These are phyloP conservation scores for Desmophyllum pertusum DNA, from an alignment of 92 coral and sea anemone species.

Conservation along the genomic window DNA sequence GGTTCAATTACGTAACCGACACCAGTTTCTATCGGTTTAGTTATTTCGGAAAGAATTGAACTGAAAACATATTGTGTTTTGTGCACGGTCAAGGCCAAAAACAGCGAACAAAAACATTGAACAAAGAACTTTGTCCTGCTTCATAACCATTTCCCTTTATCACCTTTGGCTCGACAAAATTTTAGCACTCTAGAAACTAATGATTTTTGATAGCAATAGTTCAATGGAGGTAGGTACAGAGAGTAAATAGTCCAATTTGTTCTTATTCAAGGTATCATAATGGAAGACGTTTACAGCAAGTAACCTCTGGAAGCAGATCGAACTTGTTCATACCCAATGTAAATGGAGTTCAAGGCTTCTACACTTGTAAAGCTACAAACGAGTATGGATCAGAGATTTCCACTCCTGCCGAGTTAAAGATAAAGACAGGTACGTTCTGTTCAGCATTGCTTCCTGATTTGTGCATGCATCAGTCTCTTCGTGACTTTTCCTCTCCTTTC, in stretches of 20 bases:
- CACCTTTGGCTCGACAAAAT: too few species aligned
- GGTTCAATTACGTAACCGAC: too few species aligned
- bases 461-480: too few species aligned
- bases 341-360: slow-evolving; percentile 10
- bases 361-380: slow-evolving; percentile 16
- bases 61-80: too few species aligned
- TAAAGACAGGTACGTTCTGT: not conserved
- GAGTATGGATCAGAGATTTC: slow-evolving; percentile 28
- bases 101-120: too few species aligned
- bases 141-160: too few species aligned
- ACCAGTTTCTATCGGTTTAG: too few species aligned
- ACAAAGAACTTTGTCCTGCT: too few species aligned
- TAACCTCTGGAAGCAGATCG: not conserved
- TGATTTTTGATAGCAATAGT: not conserved
- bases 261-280: not conserved
- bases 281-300: not conserved
- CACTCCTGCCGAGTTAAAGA: slow-evolving; percentile 6
- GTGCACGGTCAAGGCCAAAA: too few species aligned
- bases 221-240: not conserved
- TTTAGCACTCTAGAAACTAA: not conserved
- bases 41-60: too few species aligned
- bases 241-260: not conserved
- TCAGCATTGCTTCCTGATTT: not conserved
- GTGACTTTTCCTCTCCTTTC: too few species aligned
- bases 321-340: not conserved